Conservation (phyloP, 2,888 invertebrate genomes). For the Euzophera pinguis region DNA sequence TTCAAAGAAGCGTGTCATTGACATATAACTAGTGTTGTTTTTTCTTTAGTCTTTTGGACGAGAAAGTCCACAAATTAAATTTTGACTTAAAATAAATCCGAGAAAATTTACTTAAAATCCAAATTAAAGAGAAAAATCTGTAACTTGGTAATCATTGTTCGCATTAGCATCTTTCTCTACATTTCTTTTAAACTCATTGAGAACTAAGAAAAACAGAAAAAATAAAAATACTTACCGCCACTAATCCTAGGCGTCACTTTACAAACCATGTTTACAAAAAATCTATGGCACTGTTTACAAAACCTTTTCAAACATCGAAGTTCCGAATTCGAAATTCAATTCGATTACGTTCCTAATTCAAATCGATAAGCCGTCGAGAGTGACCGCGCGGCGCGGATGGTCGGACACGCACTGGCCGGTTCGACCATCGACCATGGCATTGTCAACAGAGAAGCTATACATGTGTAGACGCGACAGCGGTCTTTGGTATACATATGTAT, state of each 20-base stretch:
- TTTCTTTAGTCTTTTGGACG: no score
- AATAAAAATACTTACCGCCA: constrained; percentile 44
- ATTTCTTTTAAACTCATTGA: no score
- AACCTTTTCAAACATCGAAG: constrained; percentile 8
- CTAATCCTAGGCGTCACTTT: constrained; percentile 53
- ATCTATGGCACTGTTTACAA: constrained; percentile 18
- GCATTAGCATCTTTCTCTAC: no score
- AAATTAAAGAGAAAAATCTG: no score
- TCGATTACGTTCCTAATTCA: background rate
- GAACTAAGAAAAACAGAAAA: background rate
- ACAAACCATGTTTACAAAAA: constrained; percentile 51
- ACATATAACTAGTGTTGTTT: no score
- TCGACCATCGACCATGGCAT: constrained; percentile 19
- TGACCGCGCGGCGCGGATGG: constrained; percentile 16
- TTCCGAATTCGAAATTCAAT: constrained; percentile 5
- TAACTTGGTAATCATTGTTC: no score
- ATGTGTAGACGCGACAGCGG: background rate
- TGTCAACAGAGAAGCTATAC: constrained; percentile 12
- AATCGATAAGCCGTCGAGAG: background rate
- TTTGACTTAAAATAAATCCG: no score
- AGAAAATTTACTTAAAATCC: no score
- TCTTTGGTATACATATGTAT: background rate
- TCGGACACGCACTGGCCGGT: constrained; percentile 13
- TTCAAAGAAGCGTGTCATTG: no score
- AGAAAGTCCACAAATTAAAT: no score